These are phyloP conservation scores for Phoebastria nigripes DNA, from an alignment of 2,797 vertebrate genomes.

Conservation along the genomic window DNA sequence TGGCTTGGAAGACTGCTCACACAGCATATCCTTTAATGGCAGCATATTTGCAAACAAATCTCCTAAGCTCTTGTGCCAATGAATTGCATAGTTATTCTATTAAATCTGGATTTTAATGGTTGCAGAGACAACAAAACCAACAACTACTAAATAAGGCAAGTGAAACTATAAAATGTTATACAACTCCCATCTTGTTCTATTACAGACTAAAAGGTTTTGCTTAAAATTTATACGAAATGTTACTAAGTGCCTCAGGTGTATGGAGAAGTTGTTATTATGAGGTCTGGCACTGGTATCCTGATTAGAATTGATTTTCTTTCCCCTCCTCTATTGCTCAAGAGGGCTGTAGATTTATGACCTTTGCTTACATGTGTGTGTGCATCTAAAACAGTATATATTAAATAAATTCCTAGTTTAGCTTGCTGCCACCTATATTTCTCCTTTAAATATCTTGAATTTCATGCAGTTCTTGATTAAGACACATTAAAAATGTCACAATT, in stretches of 20 bases:
- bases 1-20: not conserved
- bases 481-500: not conserved
- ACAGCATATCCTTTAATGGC: not conserved
- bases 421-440: not conserved
- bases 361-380: conserved; percentile 41
- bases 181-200: not conserved
- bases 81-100: not conserved
- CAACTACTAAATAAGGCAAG: not conserved
- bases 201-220: not conserved
- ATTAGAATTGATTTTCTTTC: conserved; percentile 72
- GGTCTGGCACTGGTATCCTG: conserved; percentile 12
- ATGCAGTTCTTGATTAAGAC: not conserved
- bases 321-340: conserved; percentile 32
- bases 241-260: conserved; percentile 54
- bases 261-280: conserved; percentile 7
- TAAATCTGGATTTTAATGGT: not conserved
- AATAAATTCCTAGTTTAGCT: conserved; percentile 14
- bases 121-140: not conserved
- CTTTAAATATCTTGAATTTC: not conserved
- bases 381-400: conserved; percentile 5
- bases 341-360: conserved; percentile 51
- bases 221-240: conserved; percentile 37
- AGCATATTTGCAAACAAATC: not conserved
- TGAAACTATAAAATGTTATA: not conserved
- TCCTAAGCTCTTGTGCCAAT: not conserved